These are phyloP conservation scores for Aplysia californica DNA, from an alignment of 1,140 invertebrate genomes.

Conservation along the genomic window DNA sequence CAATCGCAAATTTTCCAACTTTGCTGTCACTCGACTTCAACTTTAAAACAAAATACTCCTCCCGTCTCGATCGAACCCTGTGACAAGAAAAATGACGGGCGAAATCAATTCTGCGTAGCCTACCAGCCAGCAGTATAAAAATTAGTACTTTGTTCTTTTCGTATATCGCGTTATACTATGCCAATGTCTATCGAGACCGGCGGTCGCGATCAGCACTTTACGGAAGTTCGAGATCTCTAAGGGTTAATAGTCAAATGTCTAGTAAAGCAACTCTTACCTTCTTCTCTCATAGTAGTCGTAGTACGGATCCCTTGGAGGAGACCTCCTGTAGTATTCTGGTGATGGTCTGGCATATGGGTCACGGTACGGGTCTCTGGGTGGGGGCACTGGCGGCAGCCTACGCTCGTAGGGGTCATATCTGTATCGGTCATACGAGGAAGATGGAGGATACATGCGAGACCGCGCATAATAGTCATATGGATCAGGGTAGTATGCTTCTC, in stretches of 20 bases:
- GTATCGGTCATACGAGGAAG: slow-evolving; percentile 17
- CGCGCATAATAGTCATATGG: slow-evolving; percentile 26
- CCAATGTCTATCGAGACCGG: no score
- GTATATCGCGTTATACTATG: no score
- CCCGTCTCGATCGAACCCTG: neutral
- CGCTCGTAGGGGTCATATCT: slow-evolving; percentile 24
- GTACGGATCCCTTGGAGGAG: slow-evolving; percentile 21
- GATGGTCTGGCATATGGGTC: slow-evolving; percentile 8
- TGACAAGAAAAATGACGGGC: no score
- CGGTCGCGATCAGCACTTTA: no score
- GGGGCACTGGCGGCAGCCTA: neutral
- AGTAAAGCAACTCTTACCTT: slow-evolving; percentile 6
- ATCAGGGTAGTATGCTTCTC: slow-evolving; percentile 12
- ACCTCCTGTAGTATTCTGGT: slow-evolving; percentile 3
- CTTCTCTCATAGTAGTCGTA: slow-evolving; percentile 34
- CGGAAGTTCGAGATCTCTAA: neutral
- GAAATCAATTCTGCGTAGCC: no score
- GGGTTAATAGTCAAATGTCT: neutral
- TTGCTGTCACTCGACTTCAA: neutral
- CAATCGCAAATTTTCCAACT: no score
- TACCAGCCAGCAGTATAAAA: no score
- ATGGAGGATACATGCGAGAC: neutral
- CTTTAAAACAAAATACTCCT: neutral
- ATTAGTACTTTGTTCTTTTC: no score
- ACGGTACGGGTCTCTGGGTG: slow-evolving; percentile 9